Conservation (phyloP, 2,888 invertebrate genomes). For the Glaucopsyche alexis region DNA sequence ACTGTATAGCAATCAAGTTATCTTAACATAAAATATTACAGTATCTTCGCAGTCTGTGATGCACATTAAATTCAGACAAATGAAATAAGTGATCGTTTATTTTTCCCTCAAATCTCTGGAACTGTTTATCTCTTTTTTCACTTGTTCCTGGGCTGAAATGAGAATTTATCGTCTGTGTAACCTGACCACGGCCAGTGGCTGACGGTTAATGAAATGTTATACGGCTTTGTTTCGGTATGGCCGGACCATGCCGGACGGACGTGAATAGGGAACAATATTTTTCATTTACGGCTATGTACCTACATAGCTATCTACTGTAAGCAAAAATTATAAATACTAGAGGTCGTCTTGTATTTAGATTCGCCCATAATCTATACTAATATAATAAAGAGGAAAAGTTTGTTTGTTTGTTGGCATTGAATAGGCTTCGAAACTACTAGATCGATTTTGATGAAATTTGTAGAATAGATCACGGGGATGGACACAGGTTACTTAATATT, state of each 20-base stretch:
- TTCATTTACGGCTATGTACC: slow-evolving; percentile 30
- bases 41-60: too few species aligned
- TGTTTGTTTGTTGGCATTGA: too few species aligned
- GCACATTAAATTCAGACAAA: not conserved
- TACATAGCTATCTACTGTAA: not conserved
- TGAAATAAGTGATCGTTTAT: slow-evolving; percentile 1
- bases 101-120: slow-evolving; percentile 8
- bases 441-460: too few species aligned
- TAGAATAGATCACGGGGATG: too few species aligned
- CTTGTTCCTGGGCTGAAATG: slow-evolving; percentile 71
- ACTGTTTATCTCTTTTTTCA: slow-evolving; percentile 72
- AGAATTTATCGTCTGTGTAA: slow-evolving; percentile 71
- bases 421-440: too few species aligned
- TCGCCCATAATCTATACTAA: too few species aligned
- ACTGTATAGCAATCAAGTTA: too few species aligned
- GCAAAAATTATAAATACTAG: slow-evolving; percentile 5
- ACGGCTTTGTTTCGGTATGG: slow-evolving; percentile 45
- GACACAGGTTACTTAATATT: too few species aligned
- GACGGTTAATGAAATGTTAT: slow-evolving; percentile 72
- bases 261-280: slow-evolving; percentile 32
- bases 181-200: slow-evolving; percentile 57
- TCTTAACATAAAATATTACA: too few species aligned
- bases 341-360: too few species aligned
- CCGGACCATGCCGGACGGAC: slow-evolving; percentile 36
- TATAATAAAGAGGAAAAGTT: too few species aligned